phyloP scores from a whole-genome alignment of 2,797 vertebrate genomes.

The Echiichthys vipera region DNA sequence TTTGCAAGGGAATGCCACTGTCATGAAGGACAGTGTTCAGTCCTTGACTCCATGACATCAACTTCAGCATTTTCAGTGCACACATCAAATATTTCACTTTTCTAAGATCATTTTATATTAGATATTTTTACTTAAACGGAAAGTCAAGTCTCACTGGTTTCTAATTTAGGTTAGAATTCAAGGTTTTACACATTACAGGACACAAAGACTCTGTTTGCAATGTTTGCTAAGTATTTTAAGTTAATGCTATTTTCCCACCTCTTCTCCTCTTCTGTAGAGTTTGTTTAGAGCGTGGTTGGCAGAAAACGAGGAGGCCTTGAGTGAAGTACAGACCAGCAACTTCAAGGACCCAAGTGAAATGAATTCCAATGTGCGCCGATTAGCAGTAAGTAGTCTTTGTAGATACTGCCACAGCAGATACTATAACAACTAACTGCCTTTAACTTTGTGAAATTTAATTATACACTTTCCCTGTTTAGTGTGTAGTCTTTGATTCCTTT shows the following conservation, averaged over 20 bases:
- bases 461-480: background rate
- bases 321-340: constrained; percentile 90
- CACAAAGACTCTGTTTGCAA: background rate
- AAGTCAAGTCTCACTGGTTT: no score
- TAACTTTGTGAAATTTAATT: background rate
- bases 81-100: no score
- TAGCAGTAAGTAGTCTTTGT: constrained; percentile 89
- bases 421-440: background rate
- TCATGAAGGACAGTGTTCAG: background rate
- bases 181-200: background rate
- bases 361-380: constrained; percentile 90
- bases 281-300: constrained; percentile 91
- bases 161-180: background rate
- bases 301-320: constrained; percentile 92
- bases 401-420: background rate
- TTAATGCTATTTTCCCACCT: constrained; percentile 6
- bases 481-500: background rate
- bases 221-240: constrained; percentile 5
- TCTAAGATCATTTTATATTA: no score
- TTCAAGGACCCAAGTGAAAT: constrained; percentile 93
- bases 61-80: background rate
- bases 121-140: no score
- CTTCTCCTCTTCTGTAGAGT: constrained; percentile 75
- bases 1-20: no score
- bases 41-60: background rate